These are phyloP conservation scores for Melieria picta DNA, from an alignment of 2,888 invertebrate species.

Conservation along the genomic window DNA sequence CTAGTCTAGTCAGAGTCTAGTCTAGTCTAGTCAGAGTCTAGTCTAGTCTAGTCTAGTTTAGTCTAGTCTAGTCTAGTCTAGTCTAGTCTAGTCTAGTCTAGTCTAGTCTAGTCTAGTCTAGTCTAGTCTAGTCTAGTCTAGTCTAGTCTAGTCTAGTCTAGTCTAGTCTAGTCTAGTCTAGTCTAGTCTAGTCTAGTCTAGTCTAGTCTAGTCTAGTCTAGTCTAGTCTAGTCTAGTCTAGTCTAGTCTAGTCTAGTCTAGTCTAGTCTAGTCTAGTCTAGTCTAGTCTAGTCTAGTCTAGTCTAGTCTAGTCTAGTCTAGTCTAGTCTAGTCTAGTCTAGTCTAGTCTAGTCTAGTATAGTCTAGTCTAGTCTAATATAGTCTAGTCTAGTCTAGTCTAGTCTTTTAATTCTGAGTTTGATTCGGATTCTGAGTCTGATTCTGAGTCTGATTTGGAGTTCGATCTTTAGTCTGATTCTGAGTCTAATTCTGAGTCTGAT, in stretches of 20 bases:
- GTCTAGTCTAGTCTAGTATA: not conserved
- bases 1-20: no score
- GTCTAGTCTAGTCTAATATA: not conserved
- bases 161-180: constrained; percentile 7
- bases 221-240: constrained; percentile 7
- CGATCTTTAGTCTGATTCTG: not conserved
- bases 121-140: constrained; percentile 7
- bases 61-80: constrained; percentile 7
- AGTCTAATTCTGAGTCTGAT: not conserved
- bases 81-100: constrained; percentile 7
- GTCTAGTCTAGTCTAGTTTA: not conserved
- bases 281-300: not conserved
- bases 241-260: constrained; percentile 7
- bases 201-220: constrained; percentile 7
- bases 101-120: constrained; percentile 7
- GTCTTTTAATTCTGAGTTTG: not conserved
- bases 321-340: not conserved
- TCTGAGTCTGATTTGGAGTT: not conserved
- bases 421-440: not conserved
- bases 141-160: constrained; percentile 7
- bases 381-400: not conserved
- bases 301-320: no score
- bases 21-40: no score
- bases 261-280: constrained; percentile 3
- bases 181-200: constrained; percentile 7